phyloP scores from a whole-genome alignment of 2,113 vertebrate species.

The Barnardius zonarius region DNA sequence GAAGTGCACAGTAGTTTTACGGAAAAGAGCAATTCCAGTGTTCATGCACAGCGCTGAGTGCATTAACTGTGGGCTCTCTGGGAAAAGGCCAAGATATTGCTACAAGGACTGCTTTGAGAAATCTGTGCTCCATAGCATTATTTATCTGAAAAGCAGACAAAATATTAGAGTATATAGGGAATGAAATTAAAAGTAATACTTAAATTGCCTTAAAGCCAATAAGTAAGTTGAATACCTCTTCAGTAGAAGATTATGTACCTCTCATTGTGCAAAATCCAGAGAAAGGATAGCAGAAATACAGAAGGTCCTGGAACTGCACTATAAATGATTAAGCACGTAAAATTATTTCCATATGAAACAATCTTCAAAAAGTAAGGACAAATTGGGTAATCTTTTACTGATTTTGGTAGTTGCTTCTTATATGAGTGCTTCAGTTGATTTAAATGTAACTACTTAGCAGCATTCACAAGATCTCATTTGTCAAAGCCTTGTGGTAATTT shows the following conservation, averaged over 20 bases:
- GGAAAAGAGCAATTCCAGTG: neutral
- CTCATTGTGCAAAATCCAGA: neutral
- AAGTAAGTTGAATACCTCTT: neutral
- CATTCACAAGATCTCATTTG: neutral
- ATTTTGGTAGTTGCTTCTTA: slow-evolving; percentile 19
- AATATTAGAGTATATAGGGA: neutral
- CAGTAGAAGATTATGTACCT: neutral
- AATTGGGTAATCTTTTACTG: slow-evolving; percentile 28
- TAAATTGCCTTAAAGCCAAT: neutral
- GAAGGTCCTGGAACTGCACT: neutral
- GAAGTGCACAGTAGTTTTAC: neutral
- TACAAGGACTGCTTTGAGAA: neutral
- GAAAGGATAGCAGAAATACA: neutral
- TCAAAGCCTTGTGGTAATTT: slow-evolving; percentile 43
- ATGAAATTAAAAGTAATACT: neutral
- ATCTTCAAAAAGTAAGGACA: slow-evolving; percentile 12
- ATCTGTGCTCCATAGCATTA: neutral
- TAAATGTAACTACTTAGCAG: slow-evolving; percentile 33
- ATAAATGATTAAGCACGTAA: neutral
- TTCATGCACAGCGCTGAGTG: neutral
- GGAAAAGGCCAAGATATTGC: neutral
- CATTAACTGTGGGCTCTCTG: neutral
- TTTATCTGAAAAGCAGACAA: neutral
- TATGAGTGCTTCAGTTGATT: neutral
- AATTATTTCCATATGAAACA: slow-evolving; percentile 26